Percentiles rank a stretch among this genome's conserved stretches.
Conservation (phyloP, 1,140 invertebrate species). For the Cotesia glomerata region DNA sequence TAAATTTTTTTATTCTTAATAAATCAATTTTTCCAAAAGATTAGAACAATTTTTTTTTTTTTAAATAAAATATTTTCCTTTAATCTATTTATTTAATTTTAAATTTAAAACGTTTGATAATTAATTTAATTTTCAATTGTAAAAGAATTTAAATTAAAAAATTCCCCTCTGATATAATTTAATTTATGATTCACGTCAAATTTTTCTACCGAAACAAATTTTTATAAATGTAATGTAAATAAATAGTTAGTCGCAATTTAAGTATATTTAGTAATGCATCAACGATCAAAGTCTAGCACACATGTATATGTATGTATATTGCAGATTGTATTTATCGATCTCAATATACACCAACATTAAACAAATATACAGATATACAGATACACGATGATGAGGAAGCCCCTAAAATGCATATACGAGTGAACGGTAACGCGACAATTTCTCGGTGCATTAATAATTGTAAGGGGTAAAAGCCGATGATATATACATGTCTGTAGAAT, state of each 20-base stretch:
- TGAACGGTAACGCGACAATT: constrained; percentile 57
- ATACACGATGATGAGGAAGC: neutral
- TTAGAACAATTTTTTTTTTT: no score
- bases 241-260: neutral
- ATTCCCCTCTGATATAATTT: no score
- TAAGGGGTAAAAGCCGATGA: neutral
- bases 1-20: no score
- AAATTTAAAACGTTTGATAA: no score
- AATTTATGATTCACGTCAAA: no score
- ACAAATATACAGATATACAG: neutral
- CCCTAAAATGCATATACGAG: constrained; percentile 26
- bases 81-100: no score
- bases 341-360: neutral
- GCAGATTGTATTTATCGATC: no score
- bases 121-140: no score
- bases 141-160: no score
- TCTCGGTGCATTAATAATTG: constrained; percentile 59
- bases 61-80: no score
- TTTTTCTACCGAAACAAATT: no score
- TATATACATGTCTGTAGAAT: neutral
- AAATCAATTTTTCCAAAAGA: no score
- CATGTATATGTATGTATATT: neutral
- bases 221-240: neutral
- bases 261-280: neutral
- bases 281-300: neutral